phyloP scores from a whole-genome alignment of 2,113 vertebrate species.

The Petrocephalus zakoni region DNA sequence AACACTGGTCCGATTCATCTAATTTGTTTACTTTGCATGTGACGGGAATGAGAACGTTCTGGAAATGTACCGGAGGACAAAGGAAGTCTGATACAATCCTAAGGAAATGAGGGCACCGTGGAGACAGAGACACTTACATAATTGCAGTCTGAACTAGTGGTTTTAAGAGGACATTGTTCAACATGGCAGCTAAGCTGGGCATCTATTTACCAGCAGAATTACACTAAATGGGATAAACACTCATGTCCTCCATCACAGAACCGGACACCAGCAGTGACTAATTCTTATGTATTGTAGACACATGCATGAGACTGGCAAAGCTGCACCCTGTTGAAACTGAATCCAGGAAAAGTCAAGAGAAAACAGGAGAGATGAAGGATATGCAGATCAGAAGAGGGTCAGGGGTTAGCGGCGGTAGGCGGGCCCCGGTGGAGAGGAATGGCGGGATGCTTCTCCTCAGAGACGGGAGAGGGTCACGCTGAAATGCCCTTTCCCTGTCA shows the following conservation, averaged over 20 bases:
- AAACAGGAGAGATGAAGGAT: background rate
- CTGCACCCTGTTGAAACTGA: background rate
- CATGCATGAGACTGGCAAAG: background rate
- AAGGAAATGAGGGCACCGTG: background rate
- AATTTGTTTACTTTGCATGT: background rate
- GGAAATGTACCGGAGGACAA: background rate
- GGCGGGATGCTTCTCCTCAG: background rate
- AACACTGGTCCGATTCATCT: background rate
- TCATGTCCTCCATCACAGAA: background rate
- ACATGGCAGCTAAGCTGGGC: background rate
- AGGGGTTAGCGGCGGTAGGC: background rate
- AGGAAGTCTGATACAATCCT: background rate
- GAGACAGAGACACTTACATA: background rate
- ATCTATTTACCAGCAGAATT: background rate
- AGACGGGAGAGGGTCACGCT: background rate
- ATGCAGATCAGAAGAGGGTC: background rate
- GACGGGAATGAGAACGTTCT: background rate
- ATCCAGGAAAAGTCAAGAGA: background rate
- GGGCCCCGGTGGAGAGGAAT: background rate
- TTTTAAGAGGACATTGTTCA: background rate
- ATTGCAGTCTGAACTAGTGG: background rate
- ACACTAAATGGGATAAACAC: background rate
- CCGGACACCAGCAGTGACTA: background rate
- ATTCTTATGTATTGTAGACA: background rate
- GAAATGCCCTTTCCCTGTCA: background rate